Percentiles rank a stretch among this genome's conserved stretches.
Conservation (phyloP, 2,888 invertebrate genomes). For the Crocallis elinguaria region DNA sequence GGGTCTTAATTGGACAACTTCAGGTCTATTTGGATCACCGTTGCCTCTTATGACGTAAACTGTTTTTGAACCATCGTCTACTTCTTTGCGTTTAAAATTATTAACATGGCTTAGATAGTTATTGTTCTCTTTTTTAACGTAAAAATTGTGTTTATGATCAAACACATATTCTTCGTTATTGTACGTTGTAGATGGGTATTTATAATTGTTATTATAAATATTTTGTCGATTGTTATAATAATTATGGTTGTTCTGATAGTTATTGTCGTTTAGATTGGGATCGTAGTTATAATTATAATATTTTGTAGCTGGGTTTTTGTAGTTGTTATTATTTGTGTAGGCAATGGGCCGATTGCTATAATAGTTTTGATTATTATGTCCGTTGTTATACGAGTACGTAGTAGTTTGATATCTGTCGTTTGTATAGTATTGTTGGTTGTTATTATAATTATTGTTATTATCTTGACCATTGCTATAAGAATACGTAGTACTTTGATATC, state of each 20-base stretch:
- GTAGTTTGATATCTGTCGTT: conserved; percentile 22
- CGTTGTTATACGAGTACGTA: conserved; percentile 15
- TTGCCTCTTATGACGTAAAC: conserved; percentile 79
- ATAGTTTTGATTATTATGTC: not conserved
- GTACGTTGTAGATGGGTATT: conserved; percentile 26
- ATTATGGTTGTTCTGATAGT: conserved; percentile 22
- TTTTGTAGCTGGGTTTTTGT: conserved; percentile 9
- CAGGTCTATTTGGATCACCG: conserved; percentile 76
- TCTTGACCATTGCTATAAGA: conserved; percentile 11
- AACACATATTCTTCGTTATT: conserved; percentile 47
- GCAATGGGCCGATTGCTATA: conserved; percentile 1
- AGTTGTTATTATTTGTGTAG: conserved; percentile 9
- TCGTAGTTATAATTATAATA: conserved; percentile 27
- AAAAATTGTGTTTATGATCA: conserved; percentile 49
- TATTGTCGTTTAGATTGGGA: conserved; percentile 1
- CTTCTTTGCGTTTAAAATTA: conserved; percentile 31
- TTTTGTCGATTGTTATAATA: conserved; percentile 26
- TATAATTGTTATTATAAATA: conserved; percentile 21
- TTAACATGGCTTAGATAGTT: conserved; percentile 19
- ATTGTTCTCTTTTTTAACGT: conserved; percentile 41
- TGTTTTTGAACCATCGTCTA: conserved; percentile 52
- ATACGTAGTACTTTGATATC: conserved; percentile 7
- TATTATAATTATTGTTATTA: not conserved
- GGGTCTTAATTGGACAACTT: conserved; percentile 68
- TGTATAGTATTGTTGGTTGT: no score